phyloP scores from a whole-genome alignment of 1,140 invertebrate species.

The Campoletis sonorensis region DNA sequence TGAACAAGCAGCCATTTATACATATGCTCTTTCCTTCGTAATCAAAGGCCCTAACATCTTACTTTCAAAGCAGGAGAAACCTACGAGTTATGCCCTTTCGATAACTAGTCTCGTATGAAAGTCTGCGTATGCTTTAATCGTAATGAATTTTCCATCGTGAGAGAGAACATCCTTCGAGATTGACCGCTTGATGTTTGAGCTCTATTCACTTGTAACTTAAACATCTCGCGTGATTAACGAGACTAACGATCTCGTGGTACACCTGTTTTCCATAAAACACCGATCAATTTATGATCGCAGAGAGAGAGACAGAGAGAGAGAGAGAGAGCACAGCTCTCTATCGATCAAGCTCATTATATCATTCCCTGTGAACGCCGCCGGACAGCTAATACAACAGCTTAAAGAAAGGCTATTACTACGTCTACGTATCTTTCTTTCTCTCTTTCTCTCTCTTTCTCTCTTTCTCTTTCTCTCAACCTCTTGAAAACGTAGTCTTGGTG shows the following conservation, averaged over 20 bases:
- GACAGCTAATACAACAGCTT: constrained; percentile 18
- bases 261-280: constrained; percentile 47
- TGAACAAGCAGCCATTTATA: no score
- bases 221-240: constrained; percentile 40
- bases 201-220: not conserved
- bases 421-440: not conserved
- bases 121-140: not conserved
- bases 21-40: not conserved
- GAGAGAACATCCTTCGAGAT: constrained; percentile 17
- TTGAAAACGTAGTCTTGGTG: not conserved
- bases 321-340: constrained; percentile 7
- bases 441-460: not conserved
- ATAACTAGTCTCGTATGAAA: not conserved
- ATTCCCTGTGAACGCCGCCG: not conserved
- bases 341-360: constrained; percentile 43
- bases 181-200: constrained; percentile 13
- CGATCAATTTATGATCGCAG: constrained; percentile 29
- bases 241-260: constrained; percentile 45
- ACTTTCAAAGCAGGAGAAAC: not conserved
- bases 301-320: not conserved
- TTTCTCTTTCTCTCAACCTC: not conserved
- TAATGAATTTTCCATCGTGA: constrained; percentile 39
- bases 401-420: constrained; percentile 7
- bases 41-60: not conserved
- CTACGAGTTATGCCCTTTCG: not conserved